Base-by-base conservation (phyloP, 2,113 vertebrate genomes). In the Lycaon pictus region DNA sequence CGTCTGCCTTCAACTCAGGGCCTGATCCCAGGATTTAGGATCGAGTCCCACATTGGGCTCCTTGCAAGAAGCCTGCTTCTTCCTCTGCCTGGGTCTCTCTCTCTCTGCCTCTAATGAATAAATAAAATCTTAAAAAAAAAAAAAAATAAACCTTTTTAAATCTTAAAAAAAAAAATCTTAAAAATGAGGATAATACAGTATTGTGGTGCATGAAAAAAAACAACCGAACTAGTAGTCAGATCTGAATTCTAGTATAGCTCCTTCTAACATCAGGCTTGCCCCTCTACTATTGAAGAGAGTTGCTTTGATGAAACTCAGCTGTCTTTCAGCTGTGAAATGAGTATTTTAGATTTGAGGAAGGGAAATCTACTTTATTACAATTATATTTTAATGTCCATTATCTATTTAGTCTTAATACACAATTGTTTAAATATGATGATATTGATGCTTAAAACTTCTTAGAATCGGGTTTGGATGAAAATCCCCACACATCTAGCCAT, bases 351-450 rank as follows among this genome's bases (percentile, higher is more conserved):
- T 72, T 71, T 82, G 43, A 87, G 55, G 29, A 16, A 63, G 13
- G 12, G 12, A 22, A 12, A 79, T 22, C 35, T 82, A 74, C 56
- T 55, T 7, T 11, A 67, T 0, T 63, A 20, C 43, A 77, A 51
- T 55, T 77, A 12, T 60, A 95, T 72, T 71, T 95, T 95, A 69
- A 84, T 25, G 23, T 20, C 25, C 12, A 86, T 29, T 43, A 94
- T 13, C 11, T 51, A 81, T 32, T 84, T 67, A 89, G 43, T 85
- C 23, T 71, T 74, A 87, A 55, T 72, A 81, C 58, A 63, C 12
- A 87, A 86, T 17, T 92, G 51, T 37, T 92, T 72, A 94, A 77
- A 51, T 83, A 83, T n/a, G 35, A 37, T 86, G 80, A 79, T 90
- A 80, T 0, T 56, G 53, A 86, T 65, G 25, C 35, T 85, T 90